Conservation (phyloP, 2,113 vertebrate genomes). For the Peromyscus leucopus region DNA sequence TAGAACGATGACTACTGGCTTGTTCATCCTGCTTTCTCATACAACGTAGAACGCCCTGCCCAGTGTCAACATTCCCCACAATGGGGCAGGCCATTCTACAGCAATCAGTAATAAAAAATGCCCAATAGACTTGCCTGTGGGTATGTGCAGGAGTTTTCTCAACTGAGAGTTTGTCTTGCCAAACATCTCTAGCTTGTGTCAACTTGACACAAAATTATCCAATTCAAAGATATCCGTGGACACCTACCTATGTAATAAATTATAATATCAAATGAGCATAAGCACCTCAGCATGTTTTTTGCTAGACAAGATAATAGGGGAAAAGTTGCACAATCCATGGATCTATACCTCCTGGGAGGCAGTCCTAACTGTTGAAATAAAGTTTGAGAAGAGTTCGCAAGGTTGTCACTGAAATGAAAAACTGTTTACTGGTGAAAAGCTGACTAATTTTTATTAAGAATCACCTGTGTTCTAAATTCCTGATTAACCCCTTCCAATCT, state of each 20-base stretch:
- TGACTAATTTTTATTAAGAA: background rate
- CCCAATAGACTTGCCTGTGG: background rate
- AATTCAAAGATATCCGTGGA: background rate
- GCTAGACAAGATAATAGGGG: background rate
- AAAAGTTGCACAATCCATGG: background rate
- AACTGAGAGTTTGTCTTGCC: background rate
- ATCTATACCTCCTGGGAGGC: background rate
- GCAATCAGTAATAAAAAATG: background rate
- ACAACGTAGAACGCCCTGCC: background rate
- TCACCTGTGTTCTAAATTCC: background rate
- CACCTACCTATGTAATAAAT: background rate
- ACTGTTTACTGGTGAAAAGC: background rate
- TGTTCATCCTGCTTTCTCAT: background rate
- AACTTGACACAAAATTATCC: background rate
- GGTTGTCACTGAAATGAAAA: background rate
- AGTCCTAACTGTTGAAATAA: background rate
- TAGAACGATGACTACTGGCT: background rate
- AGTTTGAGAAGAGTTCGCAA: background rate
- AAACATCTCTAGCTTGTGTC: background rate
- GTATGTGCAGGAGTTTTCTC: too few relatives aligned
- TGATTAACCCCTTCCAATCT: background rate
- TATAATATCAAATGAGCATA: background rate
- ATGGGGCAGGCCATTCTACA: background rate
- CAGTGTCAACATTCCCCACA: background rate
- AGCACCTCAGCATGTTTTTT: background rate